phyloP scores from a whole-genome alignment of 2,113 vertebrate species.

The Suricata suricatta region DNA sequence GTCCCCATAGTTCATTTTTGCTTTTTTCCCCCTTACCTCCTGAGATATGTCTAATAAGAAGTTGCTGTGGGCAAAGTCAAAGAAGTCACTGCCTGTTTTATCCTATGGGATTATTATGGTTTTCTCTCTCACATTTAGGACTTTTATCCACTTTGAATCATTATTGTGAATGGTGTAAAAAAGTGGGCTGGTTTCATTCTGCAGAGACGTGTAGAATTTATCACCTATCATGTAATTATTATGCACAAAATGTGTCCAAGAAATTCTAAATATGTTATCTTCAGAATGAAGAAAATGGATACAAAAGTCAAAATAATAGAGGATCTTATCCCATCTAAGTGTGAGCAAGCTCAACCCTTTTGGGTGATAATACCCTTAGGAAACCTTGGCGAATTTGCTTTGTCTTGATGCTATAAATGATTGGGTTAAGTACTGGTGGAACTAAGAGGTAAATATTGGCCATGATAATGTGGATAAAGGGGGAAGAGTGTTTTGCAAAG shows the following conservation, averaged over 20 bases:
- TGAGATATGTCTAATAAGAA: too few relatives aligned
- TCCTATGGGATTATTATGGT: too few relatives aligned
- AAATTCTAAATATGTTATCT: neutral
- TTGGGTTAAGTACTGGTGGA: constrained; percentile 40
- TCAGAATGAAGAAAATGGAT: neutral
- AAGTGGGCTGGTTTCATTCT: too few relatives aligned
- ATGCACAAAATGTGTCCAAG: neutral
- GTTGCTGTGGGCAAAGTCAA: too few relatives aligned
- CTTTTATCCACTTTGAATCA: too few relatives aligned
- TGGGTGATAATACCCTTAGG: neutral
- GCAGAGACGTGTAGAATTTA: too few relatives aligned
- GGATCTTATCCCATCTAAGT: neutral
- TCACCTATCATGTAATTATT: neutral
- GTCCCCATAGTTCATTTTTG: too few relatives aligned
- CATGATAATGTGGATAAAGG: neutral
- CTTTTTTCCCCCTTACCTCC: too few relatives aligned
- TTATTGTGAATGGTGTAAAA: too few relatives aligned
- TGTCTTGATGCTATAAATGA: constrained; percentile 46
- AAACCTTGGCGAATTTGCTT: constrained; percentile 31
- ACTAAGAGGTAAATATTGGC: constrained; percentile 49
- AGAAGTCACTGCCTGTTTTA: too few relatives aligned
- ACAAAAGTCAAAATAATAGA: neutral
- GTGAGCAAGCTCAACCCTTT: neutral
- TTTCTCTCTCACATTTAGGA: too few relatives aligned
- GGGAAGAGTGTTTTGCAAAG: neutral